Base-by-base conservation (phyloP, 2,888 invertebrate genomes). In the Spodoptera exigua region DNA sequence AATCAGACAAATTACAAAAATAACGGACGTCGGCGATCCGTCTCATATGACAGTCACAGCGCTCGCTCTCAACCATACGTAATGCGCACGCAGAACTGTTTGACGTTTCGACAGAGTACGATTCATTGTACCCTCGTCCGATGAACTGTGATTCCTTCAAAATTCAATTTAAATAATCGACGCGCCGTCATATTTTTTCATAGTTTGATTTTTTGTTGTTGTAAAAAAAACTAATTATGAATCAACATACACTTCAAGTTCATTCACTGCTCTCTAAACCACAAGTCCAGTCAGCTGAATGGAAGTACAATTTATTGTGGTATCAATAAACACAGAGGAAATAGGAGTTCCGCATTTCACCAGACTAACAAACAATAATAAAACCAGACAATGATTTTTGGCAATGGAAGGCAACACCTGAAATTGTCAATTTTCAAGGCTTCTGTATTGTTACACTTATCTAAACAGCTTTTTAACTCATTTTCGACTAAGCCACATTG, bases 311-410 rank as follows among this genome's bases (percentile, higher is more conserved):
- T 69, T 45, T 45, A 52, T 17, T 48, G 9, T 16, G 16, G 43
- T 52, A 40, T 17, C 16, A 27, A 34, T 37, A 40, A 49, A 52
- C 11, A 46, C 7, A 7, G 46, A 16, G 45, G 27, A 40, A 64
- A 39, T 44, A 76, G 68, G 62, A 63, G 34, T 62, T 73, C 73
- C 76, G 62, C 55, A 54, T 62, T 60, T 43, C 21, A 56, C 53
- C 18, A n/a, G n/a, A n/a, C n/a, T n/a, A n/a, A 32, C 14, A 51
- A 45, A 66, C 54, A 64, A 35, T 53, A 34, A 27, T 12, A 0
- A 52, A 59, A 47, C 7, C 3, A 44, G 27, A 61, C 66, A 66
- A 65, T 54, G 67, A 51, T 49, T 49, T 59, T 57, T 41, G 55
- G 27, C 41, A 52, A 53, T 47, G 41, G 35, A 40, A 27, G 48